Percentiles rank a stretch among this genome's conserved stretches.
Conservation (phyloP, 1,140 invertebrate species). For the Camponotus pennsylvanicus region DNA sequence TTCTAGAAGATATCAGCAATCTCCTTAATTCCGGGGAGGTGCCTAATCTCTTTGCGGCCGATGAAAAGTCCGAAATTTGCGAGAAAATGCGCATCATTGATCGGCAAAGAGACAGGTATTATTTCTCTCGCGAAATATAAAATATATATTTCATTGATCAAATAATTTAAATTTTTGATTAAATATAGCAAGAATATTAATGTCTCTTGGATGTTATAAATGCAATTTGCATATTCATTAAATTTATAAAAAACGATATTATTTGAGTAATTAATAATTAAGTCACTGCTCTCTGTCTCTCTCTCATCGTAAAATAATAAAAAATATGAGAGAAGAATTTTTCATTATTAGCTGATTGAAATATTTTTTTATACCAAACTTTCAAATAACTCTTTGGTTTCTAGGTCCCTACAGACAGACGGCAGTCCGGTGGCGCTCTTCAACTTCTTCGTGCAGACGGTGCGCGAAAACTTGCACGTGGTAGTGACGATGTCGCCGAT, state of each 20-base stretch:
- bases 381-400: neutral
- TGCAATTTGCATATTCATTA: slow-evolving; percentile 8
- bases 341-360: neutral
- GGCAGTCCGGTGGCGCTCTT: slow-evolving; percentile 95
- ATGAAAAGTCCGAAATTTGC: slow-evolving; percentile 97
- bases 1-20: slow-evolving; percentile 97
- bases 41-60: slow-evolving; percentile 94
- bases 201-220: neutral
- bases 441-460: slow-evolving; percentile 95
- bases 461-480: slow-evolving; percentile 96
- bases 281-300: neutral
- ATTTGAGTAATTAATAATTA: slow-evolving; percentile 33
- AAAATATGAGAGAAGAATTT: neutral
- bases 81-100: slow-evolving; percentile 98
- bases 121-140: neutral
- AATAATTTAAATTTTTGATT: slow-evolving; percentile 25
- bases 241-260: neutral
- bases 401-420: slow-evolving; percentile 95
- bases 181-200: neutral
- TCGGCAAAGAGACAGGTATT: slow-evolving; percentile 91
- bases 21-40: slow-evolving; percentile 97
- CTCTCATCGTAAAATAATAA: neutral
- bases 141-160: slow-evolving; percentile 1
- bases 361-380: neutral
- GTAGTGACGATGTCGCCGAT: slow-evolving; percentile 97